Evolutionary conservation across 1,140 invertebrate species (phyloP).

Genomic region (Drosophila tani): DNA sequence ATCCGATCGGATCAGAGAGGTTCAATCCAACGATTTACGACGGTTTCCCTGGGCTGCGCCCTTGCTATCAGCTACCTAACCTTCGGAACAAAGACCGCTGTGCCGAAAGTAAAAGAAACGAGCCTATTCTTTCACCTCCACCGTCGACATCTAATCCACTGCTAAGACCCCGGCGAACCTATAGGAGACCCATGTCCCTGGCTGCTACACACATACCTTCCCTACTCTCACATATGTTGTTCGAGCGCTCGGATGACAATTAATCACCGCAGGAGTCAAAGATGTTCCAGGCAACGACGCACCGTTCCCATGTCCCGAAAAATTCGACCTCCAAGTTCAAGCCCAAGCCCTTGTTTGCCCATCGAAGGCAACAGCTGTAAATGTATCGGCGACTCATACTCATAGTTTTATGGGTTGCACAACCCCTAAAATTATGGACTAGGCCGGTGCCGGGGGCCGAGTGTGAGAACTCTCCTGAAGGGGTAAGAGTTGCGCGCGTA

Average conservation of each 20-base stretch:
- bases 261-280: slow-evolving; percentile 83
- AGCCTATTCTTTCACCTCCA: slow-evolving; percentile 53
- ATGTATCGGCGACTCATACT: slow-evolving; percentile 24
- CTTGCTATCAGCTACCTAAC: slow-evolving; percentile 54
- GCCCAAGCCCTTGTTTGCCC: slow-evolving; percentile 66
- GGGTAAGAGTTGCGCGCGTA: slow-evolving; percentile 73
- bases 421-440: slow-evolving; percentile 82
- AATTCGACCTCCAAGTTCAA: slow-evolving; percentile 51
- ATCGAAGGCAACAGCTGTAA: slow-evolving; percentile 71
- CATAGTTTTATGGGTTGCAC: slow-evolving; percentile 39
- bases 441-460: slow-evolving; percentile 26
- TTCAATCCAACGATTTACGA: slow-evolving; percentile 71
- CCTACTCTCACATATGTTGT: slow-evolving; percentile 30
- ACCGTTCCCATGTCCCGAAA: slow-evolving; percentile 66
- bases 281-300: slow-evolving; percentile 54
- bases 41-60: slow-evolving; percentile 21
- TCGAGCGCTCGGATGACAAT: slow-evolving; percentile 67
- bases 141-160: slow-evolving; percentile 75
- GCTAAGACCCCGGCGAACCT: slow-evolving; percentile 47
- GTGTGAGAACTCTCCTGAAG: slow-evolving; percentile 54
- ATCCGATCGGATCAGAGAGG: slow-evolving; percentile 15
- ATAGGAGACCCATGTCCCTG: slow-evolving; percentile 7
- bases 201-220: no score
- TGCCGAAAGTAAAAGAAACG: slow-evolving; percentile 41
- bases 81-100: slow-evolving; percentile 44